Base-by-base conservation (phyloP, 2,888 invertebrate species). In the Drosophila yooni region DNA sequence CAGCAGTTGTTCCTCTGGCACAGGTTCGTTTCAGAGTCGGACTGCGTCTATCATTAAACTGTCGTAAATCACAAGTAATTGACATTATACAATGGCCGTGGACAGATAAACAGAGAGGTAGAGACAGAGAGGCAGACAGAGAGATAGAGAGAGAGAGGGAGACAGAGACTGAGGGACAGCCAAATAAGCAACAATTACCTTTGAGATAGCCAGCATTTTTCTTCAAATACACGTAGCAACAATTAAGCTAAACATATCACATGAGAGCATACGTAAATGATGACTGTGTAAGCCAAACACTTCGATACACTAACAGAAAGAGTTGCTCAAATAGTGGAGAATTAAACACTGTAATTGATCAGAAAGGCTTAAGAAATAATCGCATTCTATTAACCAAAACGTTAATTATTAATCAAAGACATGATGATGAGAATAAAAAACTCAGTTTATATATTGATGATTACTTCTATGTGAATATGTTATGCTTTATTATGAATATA, bases 31-130 rank as follows among this genome's bases (percentile, higher is more conserved):
- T 69, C 63, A 34, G 68, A 69, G 68, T 70, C 75, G 71, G 58
- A 21, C 54, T 27, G 68, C 69, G 80, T 85, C 83, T 86, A 85
- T 87, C 88, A 90, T 87, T 87, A 87, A 88, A 79, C 64, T 88
- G 90, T 90, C 86, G 90, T 88, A 90, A 89, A 90, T 88, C 91
- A 87, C 88, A 89, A 90, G 88, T 90, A 90, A 90, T 90, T 88
- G 88, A 82, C 88, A 89, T 90, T 89, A 90, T 81, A 87, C 88
- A 87, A 83, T 83, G 75, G 59, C 64, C 73, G 74, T 59, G 71
- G 15, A 57, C 51, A 38, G 46, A 56, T 56, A 33, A 3, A 1
- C 57, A 66, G 56, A 40, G 13, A 56, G 61, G 48, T 60, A 50
- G 51, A 6, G 21, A 21, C 3, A 13, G 52, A 58, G 40, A 65